These are phyloP conservation scores for Spatula versicolor DNA, from an alignment of 2,797 vertebrate genomes.

Conservation along the genomic window DNA sequence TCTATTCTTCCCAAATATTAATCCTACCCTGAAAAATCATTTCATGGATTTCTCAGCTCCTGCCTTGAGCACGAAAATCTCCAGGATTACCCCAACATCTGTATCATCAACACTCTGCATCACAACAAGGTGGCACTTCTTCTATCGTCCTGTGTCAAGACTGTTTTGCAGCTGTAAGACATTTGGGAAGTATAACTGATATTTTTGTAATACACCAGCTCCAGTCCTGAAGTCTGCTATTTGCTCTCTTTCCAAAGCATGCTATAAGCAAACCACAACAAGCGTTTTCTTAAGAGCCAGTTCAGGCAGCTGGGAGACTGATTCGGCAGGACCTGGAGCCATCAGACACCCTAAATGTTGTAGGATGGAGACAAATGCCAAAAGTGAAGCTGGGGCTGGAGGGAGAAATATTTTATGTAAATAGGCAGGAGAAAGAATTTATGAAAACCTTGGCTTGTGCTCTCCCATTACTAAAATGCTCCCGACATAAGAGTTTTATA, in stretches of 20 bases:
- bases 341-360: slow-evolving; percentile 13
- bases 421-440: not conserved
- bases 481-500: not conserved
- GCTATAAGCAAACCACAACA: slow-evolving; percentile 39
- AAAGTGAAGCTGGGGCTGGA: not conserved
- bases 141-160: rapidly evolving
- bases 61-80: not conserved
- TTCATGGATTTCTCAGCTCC: not conserved
- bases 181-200: slow-evolving; percentile 23
- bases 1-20: not conserved
- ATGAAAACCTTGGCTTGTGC: not conserved
- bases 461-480: not conserved
- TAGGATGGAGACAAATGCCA: slow-evolving; percentile 4
- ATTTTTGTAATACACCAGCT: slow-evolving; percentile 59
- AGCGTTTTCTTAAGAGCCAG: slow-evolving; percentile 35
- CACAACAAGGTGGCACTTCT: not conserved
- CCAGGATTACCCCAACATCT: not conserved
- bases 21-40: not conserved
- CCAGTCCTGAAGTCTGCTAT: slow-evolving; percentile 24
- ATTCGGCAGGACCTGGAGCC: not conserved
- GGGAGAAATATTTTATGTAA: slow-evolving; percentile 1
- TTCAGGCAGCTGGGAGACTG: slow-evolving; percentile 60
- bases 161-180: not conserved
- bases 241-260: slow-evolving; percentile 56
- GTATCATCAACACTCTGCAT: not conserved